Base-by-base conservation (phyloP, 2,888 invertebrate genomes). In the Drosophila peninsularis region DNA sequence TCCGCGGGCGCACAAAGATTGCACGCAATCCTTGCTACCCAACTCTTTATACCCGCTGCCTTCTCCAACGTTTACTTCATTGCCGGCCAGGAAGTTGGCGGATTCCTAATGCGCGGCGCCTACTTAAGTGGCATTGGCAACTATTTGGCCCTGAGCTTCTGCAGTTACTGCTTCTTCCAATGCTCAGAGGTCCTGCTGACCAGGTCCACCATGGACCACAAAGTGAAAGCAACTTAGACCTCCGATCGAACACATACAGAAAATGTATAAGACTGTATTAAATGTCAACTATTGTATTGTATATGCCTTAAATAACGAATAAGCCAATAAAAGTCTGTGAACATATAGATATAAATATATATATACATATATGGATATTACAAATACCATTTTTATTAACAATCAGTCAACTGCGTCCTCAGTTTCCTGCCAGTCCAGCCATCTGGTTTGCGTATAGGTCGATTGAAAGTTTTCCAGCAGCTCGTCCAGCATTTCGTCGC, bases 21-120 rank as follows among this genome's bases (percentile, higher is more conserved):
- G 65, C 93, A 94, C 88, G 96, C 96, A 58, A 78, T 95, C 10
- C 82, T 96, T 66, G 94, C 95, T 67, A 94, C 95, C 30, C 97
- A 97, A 27, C 92, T 98, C 52, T 94, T 97, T 75, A 95, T 95
- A 30, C 92, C 97, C 74, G 97, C 97, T 13, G 96, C 96, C 1
- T 94, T 97, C 87, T 97, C 97, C 0, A 97, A 97, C 93, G 97
- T 97, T 90, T 97, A 96, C 92, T 97, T 98, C 90, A 96, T 98
- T 92, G 96, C 95, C 68, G 96, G 96, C 0, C 93, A 93, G 69
- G 94, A 95, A 62, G 94, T 97, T 65, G 97, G 97, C 7, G 93
- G 95, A 88, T 93, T 95, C 76, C 96, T 95, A 90, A 93, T 96
- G 85, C 92, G 93, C 39, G 93, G 95, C 82, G 92, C 96, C 57